Conservation (phyloP, 1,140 invertebrate species). For the Eulimnadia texana region DNA sequence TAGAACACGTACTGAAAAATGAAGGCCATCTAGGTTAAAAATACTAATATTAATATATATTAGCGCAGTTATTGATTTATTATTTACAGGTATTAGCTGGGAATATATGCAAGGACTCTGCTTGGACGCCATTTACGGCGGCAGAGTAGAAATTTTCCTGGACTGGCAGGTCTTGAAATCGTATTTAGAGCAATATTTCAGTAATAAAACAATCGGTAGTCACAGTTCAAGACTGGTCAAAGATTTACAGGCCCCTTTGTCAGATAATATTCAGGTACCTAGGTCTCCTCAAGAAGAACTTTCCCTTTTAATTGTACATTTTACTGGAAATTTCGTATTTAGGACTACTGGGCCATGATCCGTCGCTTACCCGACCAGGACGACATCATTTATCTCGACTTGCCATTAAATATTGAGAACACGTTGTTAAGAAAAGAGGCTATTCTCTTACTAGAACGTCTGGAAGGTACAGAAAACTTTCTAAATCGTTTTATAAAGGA, state of each 20-base stretch:
- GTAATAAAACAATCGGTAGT: constrained; percentile 35
- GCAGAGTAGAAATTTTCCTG: constrained; percentile 64
- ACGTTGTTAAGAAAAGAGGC: constrained; percentile 57
- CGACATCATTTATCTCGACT: constrained; percentile 52
- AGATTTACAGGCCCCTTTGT: constrained; percentile 33
- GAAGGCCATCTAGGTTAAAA: constrained; percentile 6
- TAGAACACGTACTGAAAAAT: constrained; percentile 40
- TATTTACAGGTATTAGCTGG: constrained; percentile 37
- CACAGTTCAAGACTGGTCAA: constrained; percentile 36
- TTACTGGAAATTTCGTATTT: constrained; percentile 26
- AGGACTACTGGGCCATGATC: constrained; percentile 47
- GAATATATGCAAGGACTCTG: constrained; percentile 61
- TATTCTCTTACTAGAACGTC: constrained; percentile 41
- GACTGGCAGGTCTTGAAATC: constrained; percentile 57
- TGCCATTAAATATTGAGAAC: constrained; percentile 65
- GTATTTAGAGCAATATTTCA: constrained; percentile 61
- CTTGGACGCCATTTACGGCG: constrained; percentile 73
- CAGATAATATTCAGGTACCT: constrained; percentile 35
- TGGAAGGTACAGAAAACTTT: constrained; percentile 37
- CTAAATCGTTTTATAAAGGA: neutral
- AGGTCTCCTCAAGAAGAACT: no score
- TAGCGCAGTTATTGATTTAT: no score
- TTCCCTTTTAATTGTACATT: no score
- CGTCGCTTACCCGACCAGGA: constrained; percentile 48
- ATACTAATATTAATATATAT: constrained; percentile 9